Conservation (phyloP, 2,797 vertebrate species). For the Coracias cyanogaster region DNA sequence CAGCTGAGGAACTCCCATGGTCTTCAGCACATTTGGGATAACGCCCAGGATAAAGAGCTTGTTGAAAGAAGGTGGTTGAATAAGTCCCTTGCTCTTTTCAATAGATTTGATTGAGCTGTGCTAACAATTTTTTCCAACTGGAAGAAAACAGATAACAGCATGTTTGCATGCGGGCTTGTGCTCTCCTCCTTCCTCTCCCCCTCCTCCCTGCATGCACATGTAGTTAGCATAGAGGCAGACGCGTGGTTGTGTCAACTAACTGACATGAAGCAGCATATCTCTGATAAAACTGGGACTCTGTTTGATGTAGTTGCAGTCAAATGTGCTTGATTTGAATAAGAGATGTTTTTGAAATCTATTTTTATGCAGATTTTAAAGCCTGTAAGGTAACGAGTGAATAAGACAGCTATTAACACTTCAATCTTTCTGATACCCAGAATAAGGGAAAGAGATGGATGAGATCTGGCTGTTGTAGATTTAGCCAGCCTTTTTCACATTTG, state of each 20-base stretch:
- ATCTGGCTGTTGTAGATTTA: slow-evolving; percentile 13
- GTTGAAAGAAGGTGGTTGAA: neutral
- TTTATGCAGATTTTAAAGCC: slow-evolving; percentile 59
- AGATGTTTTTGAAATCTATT: slow-evolving; percentile 32
- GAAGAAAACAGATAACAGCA: neutral
- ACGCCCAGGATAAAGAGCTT: neutral
- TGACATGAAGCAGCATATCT: slow-evolving; percentile 45
- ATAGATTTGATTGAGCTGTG: slow-evolving; percentile 19
- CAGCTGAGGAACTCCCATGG: neutral
- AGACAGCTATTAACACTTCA: slow-evolving; percentile 65
- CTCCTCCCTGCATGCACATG: neutral
- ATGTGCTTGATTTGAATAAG: slow-evolving; percentile 54
- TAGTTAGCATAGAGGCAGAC: slow-evolving; percentile 41
- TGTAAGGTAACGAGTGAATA: slow-evolving; percentile 59
- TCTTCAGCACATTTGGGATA: neutral
- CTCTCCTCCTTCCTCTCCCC: neutral
- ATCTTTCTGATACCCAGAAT: slow-evolving; percentile 44
- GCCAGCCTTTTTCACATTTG: neutral
- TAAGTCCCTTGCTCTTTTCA: neutral
- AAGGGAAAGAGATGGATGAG: slow-evolving; percentile 15
- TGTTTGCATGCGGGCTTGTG: neutral
- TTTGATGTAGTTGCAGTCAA: slow-evolving; percentile 62
- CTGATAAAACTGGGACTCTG: slow-evolving; percentile 66
- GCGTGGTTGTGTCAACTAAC: slow-evolving; percentile 48
- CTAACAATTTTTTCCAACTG: neutral